phyloP scores from a whole-genome alignment of 2,113 vertebrate genomes.

The Grammomys dolichurus region DNA sequence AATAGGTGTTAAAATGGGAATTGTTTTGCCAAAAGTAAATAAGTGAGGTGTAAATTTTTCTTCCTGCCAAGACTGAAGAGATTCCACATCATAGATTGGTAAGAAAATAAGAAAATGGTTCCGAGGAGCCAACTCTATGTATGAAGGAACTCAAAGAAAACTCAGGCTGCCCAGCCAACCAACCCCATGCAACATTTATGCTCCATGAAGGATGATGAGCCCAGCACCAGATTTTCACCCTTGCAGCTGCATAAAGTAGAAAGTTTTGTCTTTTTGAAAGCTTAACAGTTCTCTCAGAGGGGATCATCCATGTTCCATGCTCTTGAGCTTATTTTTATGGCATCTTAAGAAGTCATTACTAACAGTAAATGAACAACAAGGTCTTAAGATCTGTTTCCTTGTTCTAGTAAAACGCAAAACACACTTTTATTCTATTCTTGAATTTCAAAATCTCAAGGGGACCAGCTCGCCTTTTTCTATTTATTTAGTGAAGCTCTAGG shows the following conservation, averaged over 20 bases:
- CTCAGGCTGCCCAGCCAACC: neutral
- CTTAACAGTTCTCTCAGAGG: slow-evolving; percentile 20
- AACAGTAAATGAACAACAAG: slow-evolving; percentile 38
- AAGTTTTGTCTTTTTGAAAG: neutral
- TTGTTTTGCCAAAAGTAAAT: slow-evolving; percentile 70
- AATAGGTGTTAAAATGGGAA: slow-evolving; percentile 81
- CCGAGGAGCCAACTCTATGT: neutral
- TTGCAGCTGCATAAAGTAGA: neutral
- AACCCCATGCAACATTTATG: slow-evolving; percentile 48
- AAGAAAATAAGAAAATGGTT: slow-evolving; percentile 78
- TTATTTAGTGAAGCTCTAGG: slow-evolving; percentile 36
- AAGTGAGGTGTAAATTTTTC: slow-evolving; percentile 78
- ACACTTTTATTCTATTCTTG: slow-evolving; percentile 25
- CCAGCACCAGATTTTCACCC: slow-evolving; percentile 12
- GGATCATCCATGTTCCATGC: neutral
- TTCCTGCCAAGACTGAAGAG: slow-evolving; percentile 73
- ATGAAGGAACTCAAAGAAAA: slow-evolving; percentile 39
- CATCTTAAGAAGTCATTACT: slow-evolving; percentile 14
- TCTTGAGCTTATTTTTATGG: slow-evolving; percentile 18
- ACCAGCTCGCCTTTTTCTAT: neutral
- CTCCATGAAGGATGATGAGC: neutral
- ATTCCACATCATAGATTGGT: slow-evolving; percentile 72
- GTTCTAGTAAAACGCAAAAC: slow-evolving; percentile 26
- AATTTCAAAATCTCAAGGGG: slow-evolving; percentile 34
- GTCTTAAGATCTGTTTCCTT: neutral